A percentile compares a stretch with the other conserved stretches of the same genome.
phyloP scores from a whole-genome alignment of 2,888 invertebrate genomes.

The Malachius bipustulatus region DNA sequence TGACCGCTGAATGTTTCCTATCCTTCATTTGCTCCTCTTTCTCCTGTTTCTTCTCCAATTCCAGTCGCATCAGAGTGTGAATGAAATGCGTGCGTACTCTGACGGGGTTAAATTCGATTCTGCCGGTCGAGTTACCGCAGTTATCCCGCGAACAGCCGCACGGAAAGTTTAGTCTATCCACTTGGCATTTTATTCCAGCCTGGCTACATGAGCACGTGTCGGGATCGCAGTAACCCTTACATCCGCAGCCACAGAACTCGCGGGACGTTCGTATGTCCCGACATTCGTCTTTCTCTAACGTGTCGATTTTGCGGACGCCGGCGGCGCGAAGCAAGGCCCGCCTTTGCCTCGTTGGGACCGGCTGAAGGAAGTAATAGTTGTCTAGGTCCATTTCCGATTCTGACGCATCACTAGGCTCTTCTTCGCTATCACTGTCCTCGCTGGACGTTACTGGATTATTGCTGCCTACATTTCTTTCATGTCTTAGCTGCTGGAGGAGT shows the following conservation, averaged over 20 bases:
- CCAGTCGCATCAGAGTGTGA: conserved; percentile 88
- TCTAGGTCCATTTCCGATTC: conserved; percentile 81
- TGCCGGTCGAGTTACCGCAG: conserved; percentile 82
- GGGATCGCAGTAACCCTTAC: conserved; percentile 89
- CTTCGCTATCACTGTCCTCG: conserved; percentile 75
- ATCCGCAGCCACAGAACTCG: conserved; percentile 88
- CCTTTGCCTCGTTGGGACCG: conserved; percentile 84
- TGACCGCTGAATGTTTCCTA: conserved; percentile 38
- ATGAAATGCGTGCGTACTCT: conserved; percentile 94
- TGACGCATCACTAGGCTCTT: conserved; percentile 67
- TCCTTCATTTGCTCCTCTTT: conserved; percentile 40
- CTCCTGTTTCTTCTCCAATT: conserved; percentile 71
- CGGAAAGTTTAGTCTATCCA: conserved; percentile 90
- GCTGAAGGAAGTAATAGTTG: conserved; percentile 82
- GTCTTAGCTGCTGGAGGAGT: conserved; percentile 58
- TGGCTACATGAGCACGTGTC: conserved; percentile 90
- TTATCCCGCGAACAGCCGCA: conserved; percentile 93
- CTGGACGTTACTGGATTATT: conserved; percentile 53
- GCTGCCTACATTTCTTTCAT: conserved; percentile 43
- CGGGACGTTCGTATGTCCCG: conserved; percentile 81
- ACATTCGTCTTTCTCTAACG: conserved; percentile 87
- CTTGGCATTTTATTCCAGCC: conserved; percentile 95
- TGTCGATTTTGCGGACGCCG: conserved; percentile 88
- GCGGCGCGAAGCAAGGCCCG: conserved; percentile 80
- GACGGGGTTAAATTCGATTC: conserved; percentile 93